These are phyloP conservation scores for Drosophila infuscata DNA, from an alignment of 2,888 invertebrate genomes.

Conservation along the genomic window DNA sequence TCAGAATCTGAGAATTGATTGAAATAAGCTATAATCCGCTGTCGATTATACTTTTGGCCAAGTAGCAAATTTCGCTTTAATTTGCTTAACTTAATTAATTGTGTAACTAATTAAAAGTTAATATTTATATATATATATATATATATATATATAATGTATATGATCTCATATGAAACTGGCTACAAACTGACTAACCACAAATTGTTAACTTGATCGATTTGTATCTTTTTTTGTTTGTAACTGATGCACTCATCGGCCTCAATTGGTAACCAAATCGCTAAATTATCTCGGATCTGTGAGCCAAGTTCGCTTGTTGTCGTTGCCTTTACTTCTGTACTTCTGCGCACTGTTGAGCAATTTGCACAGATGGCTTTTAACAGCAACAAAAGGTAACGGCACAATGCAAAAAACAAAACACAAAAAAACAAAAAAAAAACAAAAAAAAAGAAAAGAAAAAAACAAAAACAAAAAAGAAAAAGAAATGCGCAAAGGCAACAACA, in stretches of 20 bases:
- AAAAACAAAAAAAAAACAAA: background rate
- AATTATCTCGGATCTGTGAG: slow-evolving; percentile 3
- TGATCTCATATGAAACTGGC: background rate
- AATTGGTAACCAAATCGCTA: slow-evolving; percentile 10
- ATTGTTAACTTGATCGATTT: slow-evolving; percentile 2
- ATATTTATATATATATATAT: background rate
- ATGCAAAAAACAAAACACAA: slow-evolving; percentile 21
- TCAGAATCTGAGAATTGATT: background rate
- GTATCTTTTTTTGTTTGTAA: slow-evolving; percentile 9
- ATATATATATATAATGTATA: background rate
- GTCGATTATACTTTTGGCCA: background rate
- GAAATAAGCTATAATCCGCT: background rate
- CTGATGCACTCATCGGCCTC: slow-evolving; percentile 9
- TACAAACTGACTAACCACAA: background rate
- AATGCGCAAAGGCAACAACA: slow-evolving; percentile 46
- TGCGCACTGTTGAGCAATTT: slow-evolving; percentile 67
- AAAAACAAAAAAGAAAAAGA: slow-evolving; percentile 28
- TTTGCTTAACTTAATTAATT: no score
- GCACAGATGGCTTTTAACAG: slow-evolving; percentile 71
- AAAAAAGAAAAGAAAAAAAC: slow-evolving; percentile 27
- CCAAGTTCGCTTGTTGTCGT: slow-evolving; percentile 19
- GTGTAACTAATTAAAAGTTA: no score
- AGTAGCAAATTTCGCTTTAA: background rate
- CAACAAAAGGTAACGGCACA: slow-evolving; percentile 50
- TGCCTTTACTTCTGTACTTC: slow-evolving; percentile 4